A percentile compares a stretch with the other conserved stretches of the same genome.
phyloP scores from a whole-genome alignment of 92 coral and sea anemone genomes.

The Metridium senile region DNA sequence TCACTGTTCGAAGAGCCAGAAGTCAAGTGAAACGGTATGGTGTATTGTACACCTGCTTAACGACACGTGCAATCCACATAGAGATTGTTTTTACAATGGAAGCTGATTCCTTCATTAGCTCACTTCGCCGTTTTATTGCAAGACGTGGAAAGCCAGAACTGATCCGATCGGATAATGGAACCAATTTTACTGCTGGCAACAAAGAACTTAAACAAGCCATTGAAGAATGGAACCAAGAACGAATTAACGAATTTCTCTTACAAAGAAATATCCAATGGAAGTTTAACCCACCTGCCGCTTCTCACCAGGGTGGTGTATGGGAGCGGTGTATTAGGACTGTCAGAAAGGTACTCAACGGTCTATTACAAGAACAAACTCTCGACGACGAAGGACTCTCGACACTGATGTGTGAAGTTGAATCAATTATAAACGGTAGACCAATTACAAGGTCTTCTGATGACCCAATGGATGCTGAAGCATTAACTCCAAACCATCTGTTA shows the following conservation, averaged over 20 bases:
- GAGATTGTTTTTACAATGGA: constrained; percentile 7
- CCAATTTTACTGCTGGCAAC: constrained; percentile 8
- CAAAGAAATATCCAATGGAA: constrained; percentile 16
- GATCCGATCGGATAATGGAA: constrained; percentile 13
- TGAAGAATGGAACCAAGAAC: neutral
- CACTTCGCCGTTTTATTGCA: constrained; percentile 12
- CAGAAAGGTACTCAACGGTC: constrained; percentile 4
- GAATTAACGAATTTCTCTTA: constrained; percentile 5
- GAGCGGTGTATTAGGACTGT: constrained; percentile 14
- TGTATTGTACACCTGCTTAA: constrained; percentile 5
- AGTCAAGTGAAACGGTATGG: constrained; percentile 11
- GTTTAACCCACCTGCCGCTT: constrained; percentile 9
- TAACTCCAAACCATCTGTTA: constrained; percentile 4
- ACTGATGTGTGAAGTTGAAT: constrained; percentile 15
- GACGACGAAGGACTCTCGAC: constrained; percentile 18
- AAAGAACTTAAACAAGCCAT: neutral
- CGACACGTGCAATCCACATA: constrained; percentile 11
- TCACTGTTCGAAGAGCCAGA: constrained; percentile 5
- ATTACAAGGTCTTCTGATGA: constrained; percentile 17
- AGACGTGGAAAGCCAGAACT: constrained; percentile 3
- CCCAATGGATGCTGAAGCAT: neutral
- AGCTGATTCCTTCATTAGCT: neutral
- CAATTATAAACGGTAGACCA: constrained; percentile 18
- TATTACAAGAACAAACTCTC: neutral
- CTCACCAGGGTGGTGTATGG: constrained; percentile 23